Conservation (phyloP, 2,797 vertebrate species). For the Pristis pectinata region DNA sequence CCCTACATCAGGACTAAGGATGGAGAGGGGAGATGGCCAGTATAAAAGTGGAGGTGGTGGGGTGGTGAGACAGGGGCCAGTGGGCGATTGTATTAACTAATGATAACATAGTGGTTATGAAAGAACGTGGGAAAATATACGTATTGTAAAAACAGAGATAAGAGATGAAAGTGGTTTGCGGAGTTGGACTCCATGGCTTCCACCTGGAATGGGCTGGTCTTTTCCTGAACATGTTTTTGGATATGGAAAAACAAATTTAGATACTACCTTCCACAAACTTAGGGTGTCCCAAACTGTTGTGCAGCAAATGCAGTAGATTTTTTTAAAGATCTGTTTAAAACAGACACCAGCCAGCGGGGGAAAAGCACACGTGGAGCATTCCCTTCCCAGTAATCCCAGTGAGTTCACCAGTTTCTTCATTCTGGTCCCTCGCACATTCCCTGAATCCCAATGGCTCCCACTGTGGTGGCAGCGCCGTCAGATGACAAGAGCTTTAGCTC, state of each 20-base stretch:
- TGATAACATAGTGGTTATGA: background rate
- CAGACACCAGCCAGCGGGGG: background rate
- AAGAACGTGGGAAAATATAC: background rate
- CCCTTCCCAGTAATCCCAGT: background rate
- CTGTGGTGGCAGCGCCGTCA: background rate
- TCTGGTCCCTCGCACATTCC: background rate
- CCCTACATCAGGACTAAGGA: too few species aligned
- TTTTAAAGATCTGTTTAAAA: background rate
- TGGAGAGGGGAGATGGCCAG: too few species aligned
- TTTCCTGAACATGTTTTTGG: background rate
- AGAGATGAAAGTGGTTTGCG: background rate
- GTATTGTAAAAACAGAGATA: background rate
- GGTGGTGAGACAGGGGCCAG: too few species aligned
- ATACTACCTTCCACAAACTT: background rate
- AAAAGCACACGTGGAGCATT: background rate
- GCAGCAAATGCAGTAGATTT: background rate
- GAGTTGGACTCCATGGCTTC: background rate
- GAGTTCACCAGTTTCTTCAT: background rate
- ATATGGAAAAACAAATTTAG: background rate
- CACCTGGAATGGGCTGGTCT: background rate
- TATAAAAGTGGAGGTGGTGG: too few species aligned
- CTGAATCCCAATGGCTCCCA: background rate
- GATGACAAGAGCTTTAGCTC: too few species aligned
- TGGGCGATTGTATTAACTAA: background rate
- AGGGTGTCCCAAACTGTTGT: background rate